Evolutionary conservation across 2,113 vertebrate genomes (phyloP).

Genomic region (Struthidea cinerea): DNA sequence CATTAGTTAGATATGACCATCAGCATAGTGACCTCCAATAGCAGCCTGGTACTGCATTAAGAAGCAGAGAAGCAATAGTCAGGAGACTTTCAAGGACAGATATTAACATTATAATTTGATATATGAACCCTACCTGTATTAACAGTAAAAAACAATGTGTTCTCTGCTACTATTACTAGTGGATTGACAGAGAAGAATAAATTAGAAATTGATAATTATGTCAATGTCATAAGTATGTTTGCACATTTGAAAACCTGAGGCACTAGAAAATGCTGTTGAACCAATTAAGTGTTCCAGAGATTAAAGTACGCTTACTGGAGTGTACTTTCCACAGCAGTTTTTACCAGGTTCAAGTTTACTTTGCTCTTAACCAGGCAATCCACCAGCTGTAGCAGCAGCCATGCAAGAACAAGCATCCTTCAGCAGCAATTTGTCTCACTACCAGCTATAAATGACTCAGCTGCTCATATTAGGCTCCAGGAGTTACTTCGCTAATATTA

Average conservation of each 20-base stretch:
- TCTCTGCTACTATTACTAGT: not conserved
- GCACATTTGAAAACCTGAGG: not conserved
- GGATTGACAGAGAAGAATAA: not conserved
- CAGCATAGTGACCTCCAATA: not conserved
- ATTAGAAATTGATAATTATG: not conserved
- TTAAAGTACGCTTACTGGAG: not conserved
- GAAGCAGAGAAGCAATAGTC: not conserved
- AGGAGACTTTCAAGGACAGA: not conserved
- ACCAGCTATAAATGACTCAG: not conserved
- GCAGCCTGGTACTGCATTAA: not conserved
- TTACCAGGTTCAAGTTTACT: not conserved
- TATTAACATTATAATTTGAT: not conserved
- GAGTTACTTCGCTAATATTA: not conserved
- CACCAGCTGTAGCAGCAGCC: not conserved
- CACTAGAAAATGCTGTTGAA: not conserved
- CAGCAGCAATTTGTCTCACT: not conserved
- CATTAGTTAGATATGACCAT: not conserved
- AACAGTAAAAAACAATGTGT: not conserved
- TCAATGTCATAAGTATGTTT: not conserved
- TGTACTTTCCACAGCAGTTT: not conserved
- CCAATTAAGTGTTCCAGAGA: constrained; percentile 9
- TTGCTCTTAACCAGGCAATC: not conserved
- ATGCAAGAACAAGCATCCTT: not conserved
- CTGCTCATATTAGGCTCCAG: not conserved
- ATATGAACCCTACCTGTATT: not conserved